phyloP scores from a whole-genome alignment of 53 echinoderm and acorn worm genomes.

The Paracentrotus lividus region DNA sequence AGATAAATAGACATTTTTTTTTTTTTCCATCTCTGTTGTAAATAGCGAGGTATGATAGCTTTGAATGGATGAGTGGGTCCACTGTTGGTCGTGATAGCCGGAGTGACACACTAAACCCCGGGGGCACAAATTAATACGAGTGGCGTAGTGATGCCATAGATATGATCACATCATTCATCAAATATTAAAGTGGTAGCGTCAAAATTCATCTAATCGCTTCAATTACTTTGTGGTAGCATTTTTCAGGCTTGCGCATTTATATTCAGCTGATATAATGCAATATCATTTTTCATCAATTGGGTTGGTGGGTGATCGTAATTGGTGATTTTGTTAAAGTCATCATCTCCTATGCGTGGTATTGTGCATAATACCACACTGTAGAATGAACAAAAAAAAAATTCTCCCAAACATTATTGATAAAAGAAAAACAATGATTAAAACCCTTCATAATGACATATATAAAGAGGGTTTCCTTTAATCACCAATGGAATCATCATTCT shows the following conservation, averaged over 20 bases:
- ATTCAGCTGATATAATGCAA: conserved; percentile 50
- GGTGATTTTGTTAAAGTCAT: conserved; percentile 43
- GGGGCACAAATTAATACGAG: conserved; percentile 65
- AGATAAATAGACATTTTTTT: conserved; percentile 53
- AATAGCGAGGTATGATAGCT: conserved; percentile 29
- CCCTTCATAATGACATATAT: not conserved
- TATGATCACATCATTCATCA: conserved; percentile 72
- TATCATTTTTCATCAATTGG: conserved; percentile 56
- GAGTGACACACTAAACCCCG: conserved; percentile 62
- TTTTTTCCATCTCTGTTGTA: conserved; percentile 41
- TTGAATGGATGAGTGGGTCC: conserved; percentile 54
- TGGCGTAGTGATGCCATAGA: conserved; percentile 58
- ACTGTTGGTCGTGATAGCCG: conserved; percentile 29
- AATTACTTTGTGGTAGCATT: conserved; percentile 64
- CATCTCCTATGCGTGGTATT: not conserved
- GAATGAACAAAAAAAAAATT: not conserved
- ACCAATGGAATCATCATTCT: not conserved
- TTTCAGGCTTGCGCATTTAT: conserved; percentile 40
- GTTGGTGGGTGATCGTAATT: conserved; percentile 21
- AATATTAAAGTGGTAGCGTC: conserved; percentile 68
- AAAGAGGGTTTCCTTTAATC: conserved; percentile 18
- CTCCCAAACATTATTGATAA: not conserved
- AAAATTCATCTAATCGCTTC: conserved; percentile 70
- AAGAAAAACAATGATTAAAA: not conserved
- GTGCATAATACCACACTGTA: not conserved